Conservation (phyloP, 2,113 vertebrate genomes). For the Marmota flaviventris region DNA sequence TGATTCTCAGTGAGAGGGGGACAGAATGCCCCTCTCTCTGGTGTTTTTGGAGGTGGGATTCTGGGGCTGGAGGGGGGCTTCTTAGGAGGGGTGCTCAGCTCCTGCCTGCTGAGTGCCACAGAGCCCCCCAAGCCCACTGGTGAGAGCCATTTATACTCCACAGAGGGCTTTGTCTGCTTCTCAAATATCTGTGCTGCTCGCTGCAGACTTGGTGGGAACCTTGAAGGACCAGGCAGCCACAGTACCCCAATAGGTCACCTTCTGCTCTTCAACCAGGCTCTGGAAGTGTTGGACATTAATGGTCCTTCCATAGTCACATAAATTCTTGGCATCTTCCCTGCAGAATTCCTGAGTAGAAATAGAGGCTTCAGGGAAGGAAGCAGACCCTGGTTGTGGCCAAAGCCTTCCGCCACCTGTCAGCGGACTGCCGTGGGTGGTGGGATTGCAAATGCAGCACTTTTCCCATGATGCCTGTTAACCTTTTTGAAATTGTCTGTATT, state of each 20-base stretch:
- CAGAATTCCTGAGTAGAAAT: constrained; percentile 93
- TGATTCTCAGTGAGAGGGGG: accelerated
- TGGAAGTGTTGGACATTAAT: constrained; percentile 92
- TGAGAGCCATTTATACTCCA: background rate
- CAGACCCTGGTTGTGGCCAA: too few relatives aligned
- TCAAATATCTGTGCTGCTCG: too few relatives aligned
- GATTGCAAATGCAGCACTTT: background rate
- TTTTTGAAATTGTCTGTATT: background rate
- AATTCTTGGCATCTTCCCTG: constrained; percentile 91
- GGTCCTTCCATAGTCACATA: constrained; percentile 93
- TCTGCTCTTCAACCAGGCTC: constrained; percentile 92
- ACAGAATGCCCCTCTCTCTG: background rate
- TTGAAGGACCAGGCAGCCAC: background rate
- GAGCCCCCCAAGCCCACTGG: background rate
- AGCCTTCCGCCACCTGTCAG: background rate
- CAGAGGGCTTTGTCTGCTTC: background rate
- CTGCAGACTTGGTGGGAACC: background rate
- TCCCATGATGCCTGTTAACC: background rate
- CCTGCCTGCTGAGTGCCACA: background rate
- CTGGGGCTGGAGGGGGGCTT: background rate
- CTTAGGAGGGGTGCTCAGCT: background rate
- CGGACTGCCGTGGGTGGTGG: background rate
- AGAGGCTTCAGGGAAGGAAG: background rate
- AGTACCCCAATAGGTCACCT: constrained; percentile 90
- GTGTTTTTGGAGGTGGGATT: background rate